Percentiles rank a stretch among this genome's conserved stretches.
phyloP scores from a whole-genome alignment of 2,888 invertebrate genomes.

The Ennomos fuscantarius region DNA sequence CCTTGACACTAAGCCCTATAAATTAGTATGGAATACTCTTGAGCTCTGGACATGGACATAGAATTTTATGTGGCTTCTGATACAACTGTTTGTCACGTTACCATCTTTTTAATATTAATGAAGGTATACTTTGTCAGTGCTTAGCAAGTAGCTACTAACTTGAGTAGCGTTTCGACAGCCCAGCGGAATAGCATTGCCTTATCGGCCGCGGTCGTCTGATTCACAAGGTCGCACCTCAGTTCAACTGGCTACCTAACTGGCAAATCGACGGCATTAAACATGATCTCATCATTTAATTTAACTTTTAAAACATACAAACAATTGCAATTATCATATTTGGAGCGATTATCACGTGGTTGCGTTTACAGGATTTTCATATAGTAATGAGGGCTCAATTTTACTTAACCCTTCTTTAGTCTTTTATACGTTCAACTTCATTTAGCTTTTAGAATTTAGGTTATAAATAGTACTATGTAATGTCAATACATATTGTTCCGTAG shows the following conservation, averaged over 20 bases:
- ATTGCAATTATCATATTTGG: slow-evolving; percentile 18
- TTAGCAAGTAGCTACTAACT: slow-evolving; percentile 37
- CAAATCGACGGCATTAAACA: slow-evolving; percentile 62
- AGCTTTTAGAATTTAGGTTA: too few relatives aligned
- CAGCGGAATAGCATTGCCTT: slow-evolving; percentile 62
- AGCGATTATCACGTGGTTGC: neutral
- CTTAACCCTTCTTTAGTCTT: too few relatives aligned
- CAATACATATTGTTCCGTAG: too few relatives aligned
- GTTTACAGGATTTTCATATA: neutral
- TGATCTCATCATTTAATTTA: slow-evolving; percentile 71
- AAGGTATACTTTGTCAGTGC: slow-evolving; percentile 24
- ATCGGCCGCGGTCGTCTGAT: slow-evolving; percentile 74
- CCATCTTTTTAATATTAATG: slow-evolving; percentile 25
- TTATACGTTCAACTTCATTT: too few relatives aligned
- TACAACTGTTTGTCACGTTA: neutral
- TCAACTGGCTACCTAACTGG: slow-evolving; percentile 69
- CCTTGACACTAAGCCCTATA: too few relatives aligned
- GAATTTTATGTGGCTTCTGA: too few relatives aligned
- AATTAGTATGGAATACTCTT: too few relatives aligned
- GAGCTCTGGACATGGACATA: too few relatives aligned
- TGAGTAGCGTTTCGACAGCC: slow-evolving; percentile 53
- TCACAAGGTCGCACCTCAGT: slow-evolving; percentile 77
- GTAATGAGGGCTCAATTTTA: too few relatives aligned
- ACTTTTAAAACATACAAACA: slow-evolving; percentile 35
- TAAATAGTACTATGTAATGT: too few relatives aligned